Evolutionary conservation across 2,113 vertebrate genomes (phyloP), one percentile per base, ranked within the genome.

Genomic region (Cheirogaleus medius): DNA sequence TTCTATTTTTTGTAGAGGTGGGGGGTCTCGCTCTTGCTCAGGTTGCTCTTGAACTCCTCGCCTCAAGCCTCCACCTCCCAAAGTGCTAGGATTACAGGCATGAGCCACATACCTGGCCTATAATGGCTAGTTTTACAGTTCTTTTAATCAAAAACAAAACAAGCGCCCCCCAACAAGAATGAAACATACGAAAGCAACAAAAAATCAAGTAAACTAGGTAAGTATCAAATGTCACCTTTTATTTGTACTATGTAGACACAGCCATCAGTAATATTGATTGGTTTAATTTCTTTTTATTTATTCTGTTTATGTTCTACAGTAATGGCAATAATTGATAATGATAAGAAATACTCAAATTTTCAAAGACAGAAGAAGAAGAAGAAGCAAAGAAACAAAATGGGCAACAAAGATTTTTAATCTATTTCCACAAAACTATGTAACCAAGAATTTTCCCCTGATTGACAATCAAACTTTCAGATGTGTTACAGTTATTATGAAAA

Each of bases 101-200:
- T 47, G 47, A 47, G 47, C 47, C 47, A 47, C 60, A 11, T 63
- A 4, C 9, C 27, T 63, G 60, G 60, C 25, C 27, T 63, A 63
- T 63, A 29, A 12, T 63, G 13, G 17, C 15, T 25, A 58, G 20
- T 66, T 96, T 84, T 66, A 49, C 94, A 90, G 68, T 91, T 77
- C 25, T 82, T 95, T 83, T 52, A 74, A 80, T 91, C 73, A 90
- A 92, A 91, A 94, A 85, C 2, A 71, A 78, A 92, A n/a, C 20
- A 17, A 60, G 27, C 49, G 3, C 15, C 9, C 77, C 42, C n/a
- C 32, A 15, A 54, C 7, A 90, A 87, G 34, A 90, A 88, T 1
- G 2, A 54, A 73, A 91, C 10, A 84, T 11, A 25, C 5, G 77
- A 54, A 5, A 78, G 82, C 9, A 80, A 77, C 10, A 83, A 58